A percentile compares a stretch with the other conserved stretches of the same genome.
These are phyloP conservation scores for Corythoichthys haematopterus DNA, from an alignment of 2,113 vertebrate species.

Conservation along the genomic window DNA sequence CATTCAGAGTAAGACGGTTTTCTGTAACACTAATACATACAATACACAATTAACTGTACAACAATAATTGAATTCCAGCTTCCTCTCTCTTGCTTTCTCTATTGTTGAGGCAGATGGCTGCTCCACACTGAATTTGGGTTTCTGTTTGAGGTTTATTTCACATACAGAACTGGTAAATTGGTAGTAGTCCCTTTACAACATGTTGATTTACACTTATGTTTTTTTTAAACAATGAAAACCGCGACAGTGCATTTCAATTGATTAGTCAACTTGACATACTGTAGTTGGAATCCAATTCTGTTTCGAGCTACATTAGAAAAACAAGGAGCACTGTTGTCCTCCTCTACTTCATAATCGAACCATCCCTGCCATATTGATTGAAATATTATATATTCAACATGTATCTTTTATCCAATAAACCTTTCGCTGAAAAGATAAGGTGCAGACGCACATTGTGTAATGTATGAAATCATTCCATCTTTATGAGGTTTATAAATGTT, in stretches of 20 bases:
- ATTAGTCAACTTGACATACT: not conserved
- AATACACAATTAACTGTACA: not conserved
- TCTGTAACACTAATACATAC: not conserved
- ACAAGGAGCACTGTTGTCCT: not conserved
- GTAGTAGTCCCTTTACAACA: not conserved
- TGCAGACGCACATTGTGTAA: not conserved
- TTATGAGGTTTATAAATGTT: not conserved
- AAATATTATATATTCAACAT: not conserved
- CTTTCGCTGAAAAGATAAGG: conserved; percentile 1
- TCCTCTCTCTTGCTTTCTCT: no score
- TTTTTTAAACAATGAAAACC: not conserved
- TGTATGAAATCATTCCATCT: not conserved
- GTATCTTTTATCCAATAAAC: conserved; percentile 9
- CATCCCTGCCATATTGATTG: not conserved
- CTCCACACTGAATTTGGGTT: no score
- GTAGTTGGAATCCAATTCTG: not conserved
- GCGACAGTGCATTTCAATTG: not conserved
- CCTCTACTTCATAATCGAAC: not conserved
- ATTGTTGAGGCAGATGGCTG: no score
- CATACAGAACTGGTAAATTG: no score
- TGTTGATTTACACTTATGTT: not conserved
- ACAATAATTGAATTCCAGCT: no score
- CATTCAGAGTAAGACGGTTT: not conserved
- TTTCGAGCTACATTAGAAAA: not conserved
- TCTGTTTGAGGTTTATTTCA: no score